Percentiles rank a stretch among this genome's conserved stretches.
These are phyloP conservation scores for Lithosia quadra DNA, from an alignment of 2,888 invertebrate genomes.

Conservation along the genomic window DNA sequence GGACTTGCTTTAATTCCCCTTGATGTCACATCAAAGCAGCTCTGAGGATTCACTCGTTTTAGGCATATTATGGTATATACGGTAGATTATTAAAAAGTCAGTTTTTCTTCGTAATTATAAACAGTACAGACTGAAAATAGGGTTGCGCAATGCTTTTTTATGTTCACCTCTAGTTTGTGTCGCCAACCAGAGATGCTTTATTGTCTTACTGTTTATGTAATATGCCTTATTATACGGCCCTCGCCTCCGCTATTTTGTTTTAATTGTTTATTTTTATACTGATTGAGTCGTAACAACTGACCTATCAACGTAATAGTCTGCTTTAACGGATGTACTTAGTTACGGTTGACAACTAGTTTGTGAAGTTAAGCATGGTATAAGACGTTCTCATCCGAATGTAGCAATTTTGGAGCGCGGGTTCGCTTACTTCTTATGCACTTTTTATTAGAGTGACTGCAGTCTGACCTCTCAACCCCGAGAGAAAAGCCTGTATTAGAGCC, in stretches of 20 bases:
- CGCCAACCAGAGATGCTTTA: slow-evolving; percentile 19
- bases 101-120: too few species aligned
- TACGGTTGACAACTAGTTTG: slow-evolving; percentile 6
- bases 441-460: too few species aligned
- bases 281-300: slow-evolving; percentile 14
- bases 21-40: too few species aligned
- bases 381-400: too few species aligned
- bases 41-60: too few species aligned
- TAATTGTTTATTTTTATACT: slow-evolving; percentile 30
- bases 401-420: too few species aligned
- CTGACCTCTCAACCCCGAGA: too few species aligned
- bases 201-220: slow-evolving; percentile 24
- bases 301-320: slow-evolving; percentile 24
- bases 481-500: too few species aligned
- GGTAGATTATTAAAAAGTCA: too few species aligned
- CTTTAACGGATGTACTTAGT: slow-evolving; percentile 13
- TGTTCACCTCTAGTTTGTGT: slow-evolving; percentile 16
- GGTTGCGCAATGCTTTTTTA: neutral
- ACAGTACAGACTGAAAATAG: neutral
- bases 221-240: slow-evolving; percentile 41
- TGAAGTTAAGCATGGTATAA: slow-evolving; percentile 9
- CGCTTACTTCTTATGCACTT: too few species aligned
- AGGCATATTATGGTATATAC: too few species aligned
- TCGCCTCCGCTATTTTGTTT: slow-evolving; percentile 36
- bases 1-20: too few species aligned